Evolutionary conservation across 2,888 invertebrate species (phyloP).

Genomic region (Serripes groenlandicus): DNA sequence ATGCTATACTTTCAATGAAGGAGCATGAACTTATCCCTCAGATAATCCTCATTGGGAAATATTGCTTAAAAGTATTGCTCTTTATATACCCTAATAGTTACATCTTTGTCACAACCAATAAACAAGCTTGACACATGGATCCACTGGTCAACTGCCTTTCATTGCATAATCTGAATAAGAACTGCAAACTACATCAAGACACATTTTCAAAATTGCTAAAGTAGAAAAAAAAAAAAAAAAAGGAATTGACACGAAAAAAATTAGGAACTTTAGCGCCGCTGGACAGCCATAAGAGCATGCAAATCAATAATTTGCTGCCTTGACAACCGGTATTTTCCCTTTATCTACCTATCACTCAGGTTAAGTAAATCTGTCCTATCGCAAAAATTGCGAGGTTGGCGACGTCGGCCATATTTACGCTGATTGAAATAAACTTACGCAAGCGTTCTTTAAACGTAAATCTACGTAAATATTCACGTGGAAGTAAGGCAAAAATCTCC

Average conservation of each 20-base stretch:
- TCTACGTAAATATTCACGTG: too few species aligned
- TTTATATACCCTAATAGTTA: neutral
- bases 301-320: too few species aligned
- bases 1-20: conserved; percentile 27
- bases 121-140: neutral
- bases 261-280: too few species aligned
- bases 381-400: too few species aligned
- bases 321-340: too few species aligned
- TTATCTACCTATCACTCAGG: too few species aligned
- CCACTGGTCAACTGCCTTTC: neutral
- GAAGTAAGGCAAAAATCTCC: too few species aligned
- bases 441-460: too few species aligned
- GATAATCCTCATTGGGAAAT: conserved; percentile 21
- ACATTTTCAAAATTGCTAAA: neutral
- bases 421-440: too few species aligned
- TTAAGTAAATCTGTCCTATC: too few species aligned
- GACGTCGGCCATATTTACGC: too few species aligned
- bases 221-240: neutral
- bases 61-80: conserved; percentile 7
- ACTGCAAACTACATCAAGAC: conserved; percentile 4
- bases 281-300: too few species aligned
- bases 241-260: neutral
- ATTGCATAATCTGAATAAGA: conserved; percentile 5
- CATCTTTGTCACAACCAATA: conserved; percentile 22
- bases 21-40: conserved; percentile 29